These are phyloP conservation scores for Coranthus polyacanthus DNA, from an alignment of 2,797 vertebrate species.

Conservation along the genomic window DNA sequence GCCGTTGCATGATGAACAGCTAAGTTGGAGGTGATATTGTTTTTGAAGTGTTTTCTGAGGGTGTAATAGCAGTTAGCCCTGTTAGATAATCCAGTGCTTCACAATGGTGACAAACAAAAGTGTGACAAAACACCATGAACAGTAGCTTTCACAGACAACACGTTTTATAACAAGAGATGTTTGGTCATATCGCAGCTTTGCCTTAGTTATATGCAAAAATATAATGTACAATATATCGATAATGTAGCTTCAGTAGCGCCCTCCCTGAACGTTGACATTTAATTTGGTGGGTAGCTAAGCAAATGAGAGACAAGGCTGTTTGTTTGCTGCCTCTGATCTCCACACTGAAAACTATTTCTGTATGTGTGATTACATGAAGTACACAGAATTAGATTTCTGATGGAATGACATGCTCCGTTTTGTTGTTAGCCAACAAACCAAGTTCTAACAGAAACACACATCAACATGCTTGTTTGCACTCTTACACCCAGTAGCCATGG, in stretches of 20 bases:
- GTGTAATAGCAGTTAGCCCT: slow-evolving; percentile 19
- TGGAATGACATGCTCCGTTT: slow-evolving; percentile 7
- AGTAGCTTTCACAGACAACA: slow-evolving; percentile 8
- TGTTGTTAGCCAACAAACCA: background rate
- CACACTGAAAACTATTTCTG: background rate
- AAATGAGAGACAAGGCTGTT: no score
- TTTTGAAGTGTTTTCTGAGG: slow-evolving; percentile 34
- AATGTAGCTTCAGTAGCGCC: no score
- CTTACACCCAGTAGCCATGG: background rate
- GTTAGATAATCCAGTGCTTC: slow-evolving; percentile 24
- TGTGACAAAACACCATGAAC: slow-evolving; percentile 1
- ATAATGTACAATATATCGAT: background rate
- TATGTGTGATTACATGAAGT: background rate
- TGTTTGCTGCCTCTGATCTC: no score
- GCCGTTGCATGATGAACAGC: background rate
- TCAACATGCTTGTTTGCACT: background rate
- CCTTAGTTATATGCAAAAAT: background rate
- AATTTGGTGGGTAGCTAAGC: no score
- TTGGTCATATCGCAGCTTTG: background rate
- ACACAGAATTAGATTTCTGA: background rate
- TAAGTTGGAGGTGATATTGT: slow-evolving; percentile 22
- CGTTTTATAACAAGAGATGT: background rate
- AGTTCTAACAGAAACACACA: slow-evolving; percentile 6
- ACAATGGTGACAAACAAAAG: slow-evolving; percentile 18
- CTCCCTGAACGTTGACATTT: no score